Conservation (phyloP, 2,888 invertebrate species). For the Parnassius mnemosyne region DNA sequence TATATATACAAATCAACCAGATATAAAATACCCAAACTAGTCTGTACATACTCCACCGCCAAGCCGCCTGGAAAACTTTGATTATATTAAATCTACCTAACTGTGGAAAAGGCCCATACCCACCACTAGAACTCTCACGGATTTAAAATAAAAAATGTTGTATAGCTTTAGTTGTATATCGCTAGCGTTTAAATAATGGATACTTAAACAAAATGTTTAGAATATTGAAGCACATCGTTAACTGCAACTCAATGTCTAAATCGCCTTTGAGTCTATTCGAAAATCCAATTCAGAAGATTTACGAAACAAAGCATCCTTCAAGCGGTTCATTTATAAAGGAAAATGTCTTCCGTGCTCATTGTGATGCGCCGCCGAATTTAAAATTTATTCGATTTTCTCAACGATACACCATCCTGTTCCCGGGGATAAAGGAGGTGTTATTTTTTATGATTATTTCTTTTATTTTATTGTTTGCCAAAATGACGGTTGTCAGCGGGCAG, state of each 20-base stretch:
- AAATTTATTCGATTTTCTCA: conserved; percentile 43
- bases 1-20: too few species aligned
- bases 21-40: too few species aligned
- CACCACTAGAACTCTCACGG: too few species aligned
- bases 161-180: too few species aligned
- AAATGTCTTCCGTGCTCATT: conserved; percentile 43
- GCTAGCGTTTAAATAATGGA: conserved; percentile 7
- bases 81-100: too few species aligned
- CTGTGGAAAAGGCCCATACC: too few species aligned
- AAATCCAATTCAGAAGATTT: conserved; percentile 21
- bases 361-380: conserved; percentile 55
- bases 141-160: too few species aligned
- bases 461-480: conserved; percentile 53
- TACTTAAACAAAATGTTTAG: conserved; percentile 6
- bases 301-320: conserved; percentile 29
- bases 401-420: conserved; percentile 16
- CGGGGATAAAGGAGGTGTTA: conserved; percentile 36
- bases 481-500: conserved; percentile 32
- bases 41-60: too few species aligned
- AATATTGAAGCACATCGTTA: conserved; percentile 20
- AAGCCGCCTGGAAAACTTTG: too few species aligned
- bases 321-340: conserved; percentile 37
- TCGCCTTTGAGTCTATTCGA: conserved; percentile 17
- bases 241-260: conserved; percentile 10
- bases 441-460: conserved; percentile 63